phyloP scores from a whole-genome alignment of 2,113 vertebrate species.

The Sarotherodon lohbergeri region DNA sequence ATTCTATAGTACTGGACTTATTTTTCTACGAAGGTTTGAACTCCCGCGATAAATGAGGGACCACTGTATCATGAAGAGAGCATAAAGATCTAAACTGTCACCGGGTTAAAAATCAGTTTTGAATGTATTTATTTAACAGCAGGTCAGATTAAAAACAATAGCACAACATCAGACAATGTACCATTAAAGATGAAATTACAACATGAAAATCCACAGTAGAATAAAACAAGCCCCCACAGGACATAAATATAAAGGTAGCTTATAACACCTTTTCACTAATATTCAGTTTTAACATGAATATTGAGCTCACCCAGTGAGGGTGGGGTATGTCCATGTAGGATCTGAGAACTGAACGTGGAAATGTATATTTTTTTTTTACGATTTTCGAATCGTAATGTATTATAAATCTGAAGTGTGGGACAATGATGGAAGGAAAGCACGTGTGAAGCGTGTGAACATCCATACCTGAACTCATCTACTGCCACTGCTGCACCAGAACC shows the following conservation, averaged over 20 bases:
- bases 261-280: neutral
- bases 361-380: neutral
- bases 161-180: neutral
- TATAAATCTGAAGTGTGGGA: neutral
- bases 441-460: neutral
- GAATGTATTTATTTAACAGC: neutral
- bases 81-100: neutral
- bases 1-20: neutral
- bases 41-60: neutral
- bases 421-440: neutral
- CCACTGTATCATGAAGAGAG: neutral
- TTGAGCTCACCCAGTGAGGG: neutral
- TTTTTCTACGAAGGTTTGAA: neutral
- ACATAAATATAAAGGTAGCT: neutral
- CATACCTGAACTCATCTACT: neutral
- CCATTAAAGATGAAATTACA: neutral
- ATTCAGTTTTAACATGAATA: neutral
- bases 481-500: neutral
- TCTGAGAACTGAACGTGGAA: neutral
- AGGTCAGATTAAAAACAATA: neutral
- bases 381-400: neutral
- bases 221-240: neutral
- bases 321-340: neutral
- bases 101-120: neutral
- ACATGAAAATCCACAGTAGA: neutral